Evolutionary conservation across 1,140 invertebrate species (phyloP), one percentile per base, ranked within the genome.

Genomic region (Helicorthomorpha holstii): DNA sequence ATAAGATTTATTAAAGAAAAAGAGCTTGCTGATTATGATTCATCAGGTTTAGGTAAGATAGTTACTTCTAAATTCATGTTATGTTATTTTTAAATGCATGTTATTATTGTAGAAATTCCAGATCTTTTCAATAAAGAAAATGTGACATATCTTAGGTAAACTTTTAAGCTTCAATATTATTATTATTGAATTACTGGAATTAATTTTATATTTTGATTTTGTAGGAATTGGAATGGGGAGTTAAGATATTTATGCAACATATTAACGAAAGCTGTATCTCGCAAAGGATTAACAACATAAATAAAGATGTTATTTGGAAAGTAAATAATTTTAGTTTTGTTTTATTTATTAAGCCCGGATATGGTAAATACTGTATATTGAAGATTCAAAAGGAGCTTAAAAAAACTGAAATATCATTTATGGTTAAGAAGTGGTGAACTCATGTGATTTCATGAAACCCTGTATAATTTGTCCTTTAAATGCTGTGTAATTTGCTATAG

Each of bases 1-100:
- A 77, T 86, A 24, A 77, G 75, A 53, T 77, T 83, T 58, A 82
- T 77, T 0, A 73, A 79, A 54, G 73, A 82, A 58, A 71, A 70
- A 49, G 82, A 86, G 60, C 63, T 51, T 12, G 73, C 77, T 56
- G 83, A 87, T 60, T 85, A 77, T 59, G 66, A 78, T 47, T 77
- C 73, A 0, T 81, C 79, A 63, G 83, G 83, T 49, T 67, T 85
- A 57, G 81, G 78, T 79, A 69, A 63, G 51, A 16, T 41, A 2
- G 22, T 7, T 1, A 21, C 21, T 43, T 26, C 49, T 43, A 46
- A 47, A 0, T 27, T 19, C 16, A 19, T 22, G 21, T 22, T 1
- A 29, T 16, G 10, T 48, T 25, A 22, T 48, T 22, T 7, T 48
- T 26, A 16, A 7, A 22, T 48, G 4, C 25, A 12, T 48, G 10